phyloP scores from a whole-genome alignment of 2,888 invertebrate species.

The Epicampocera succincta region DNA sequence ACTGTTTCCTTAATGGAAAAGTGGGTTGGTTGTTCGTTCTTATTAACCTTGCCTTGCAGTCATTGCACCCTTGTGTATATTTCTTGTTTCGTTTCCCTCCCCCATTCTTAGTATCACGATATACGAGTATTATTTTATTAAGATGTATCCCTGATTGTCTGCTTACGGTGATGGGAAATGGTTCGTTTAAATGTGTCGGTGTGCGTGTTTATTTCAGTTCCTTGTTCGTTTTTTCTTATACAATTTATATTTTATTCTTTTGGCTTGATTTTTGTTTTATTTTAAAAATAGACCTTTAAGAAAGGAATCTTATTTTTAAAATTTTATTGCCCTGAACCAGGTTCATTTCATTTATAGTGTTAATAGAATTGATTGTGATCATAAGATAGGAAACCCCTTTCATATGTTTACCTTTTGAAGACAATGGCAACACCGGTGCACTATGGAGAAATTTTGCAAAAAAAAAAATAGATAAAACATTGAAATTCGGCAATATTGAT shows the following conservation, averaged over 20 bases:
- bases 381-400: background rate
- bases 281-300: background rate
- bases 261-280: constrained; percentile 9
- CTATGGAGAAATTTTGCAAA: too few relatives aligned
- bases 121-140: constrained; percentile 30
- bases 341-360: background rate
- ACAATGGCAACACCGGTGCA: too few relatives aligned
- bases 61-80: constrained; percentile 76
- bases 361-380: constrained; percentile 29
- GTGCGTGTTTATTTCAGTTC: constrained; percentile 5
- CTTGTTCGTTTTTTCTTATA: constrained; percentile 22
- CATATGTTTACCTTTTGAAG: too few relatives aligned
- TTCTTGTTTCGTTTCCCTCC: constrained; percentile 15
- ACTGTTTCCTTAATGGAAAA: constrained; percentile 8
- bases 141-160: constrained; percentile 13
- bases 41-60: constrained; percentile 71
- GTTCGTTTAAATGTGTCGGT: background rate
- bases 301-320: constrained; percentile 21
- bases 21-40: constrained; percentile 39
- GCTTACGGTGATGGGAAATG: background rate
- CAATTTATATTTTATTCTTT: too few relatives aligned
- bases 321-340: background rate
- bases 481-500: too few relatives aligned
- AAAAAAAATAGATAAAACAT: too few relatives aligned
- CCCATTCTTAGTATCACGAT: constrained; percentile 35